Evolutionary conservation across 2,888 invertebrate species (phyloP), one percentile per base, ranked within the genome.

Genomic region (Trissolcus brochymenae): DNA sequence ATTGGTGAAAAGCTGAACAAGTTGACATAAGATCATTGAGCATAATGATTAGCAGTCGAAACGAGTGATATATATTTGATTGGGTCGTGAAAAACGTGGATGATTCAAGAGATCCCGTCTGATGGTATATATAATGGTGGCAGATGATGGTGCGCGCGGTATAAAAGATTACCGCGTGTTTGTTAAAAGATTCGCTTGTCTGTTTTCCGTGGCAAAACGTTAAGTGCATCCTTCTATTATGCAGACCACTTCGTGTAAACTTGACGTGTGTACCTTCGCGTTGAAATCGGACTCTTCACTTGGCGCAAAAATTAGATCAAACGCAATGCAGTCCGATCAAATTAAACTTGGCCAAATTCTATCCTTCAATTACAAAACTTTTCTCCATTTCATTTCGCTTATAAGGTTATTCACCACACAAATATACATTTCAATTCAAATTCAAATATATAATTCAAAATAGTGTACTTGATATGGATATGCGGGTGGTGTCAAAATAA

Each of bases 101-200:
- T 79, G 79, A 79, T 79, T 74, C 79, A 77, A 75, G 71, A 68
- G 74, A 71, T 77, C 75, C 59, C 74, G 70, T 64, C 74, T 76
- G 70, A 16, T 61, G 60, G 59, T 64, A 74, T 65, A 79, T 64
- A 74, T 65, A 79, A 77, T 65, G 76, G 74, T 71, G 50, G 71
- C 79, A 79, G 80, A 78, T 79, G 80, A 78, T 79, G 70, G 79
- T 43, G 53, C 51, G 21, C 61, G 59, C 56, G 57, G 59, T 64
- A 80, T 75, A 79, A 80, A 76, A 77, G 78, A 80, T 62, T 72
- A 76, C 82, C 80, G 82, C 81, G 77, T 85, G 85, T 85, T 86
- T 85, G 85, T 84, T 84, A 82, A 85, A 84, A 84, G 85, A 87
- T 87, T 86, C 83, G 83, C 81, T 78, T 84, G 80, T 79, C 81